A percentile compares a stretch with the other conserved stretches of the same genome.
These are phyloP conservation scores for Amia ocellicauda DNA, from an alignment of 2,113 vertebrate genomes.

Conservation along the genomic window DNA sequence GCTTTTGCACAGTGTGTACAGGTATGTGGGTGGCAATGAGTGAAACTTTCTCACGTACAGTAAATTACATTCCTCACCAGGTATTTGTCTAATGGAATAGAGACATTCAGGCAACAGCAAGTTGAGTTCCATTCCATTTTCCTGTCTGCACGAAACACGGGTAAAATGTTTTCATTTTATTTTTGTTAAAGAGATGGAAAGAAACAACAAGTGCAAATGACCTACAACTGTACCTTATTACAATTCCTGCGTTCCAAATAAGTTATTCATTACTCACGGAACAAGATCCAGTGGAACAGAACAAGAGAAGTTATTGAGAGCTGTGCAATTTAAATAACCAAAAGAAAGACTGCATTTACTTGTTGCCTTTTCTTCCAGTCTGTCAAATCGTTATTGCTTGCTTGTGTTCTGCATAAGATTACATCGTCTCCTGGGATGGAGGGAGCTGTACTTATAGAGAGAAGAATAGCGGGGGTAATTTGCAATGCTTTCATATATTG, in stretches of 20 bases:
- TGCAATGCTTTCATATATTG: background rate
- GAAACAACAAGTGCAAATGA: background rate
- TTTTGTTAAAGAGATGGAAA: background rate
- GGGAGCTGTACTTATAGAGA: background rate
- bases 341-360: slow-evolving; percentile 1
- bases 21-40: too few relatives aligned
- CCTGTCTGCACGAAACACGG: too few relatives aligned
- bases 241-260: background rate
- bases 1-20: too few relatives aligned
- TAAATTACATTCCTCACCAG: too few relatives aligned
- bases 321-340: background rate
- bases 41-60: too few relatives aligned
- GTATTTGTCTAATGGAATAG: too few relatives aligned
- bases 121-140: too few relatives aligned
- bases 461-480: background rate
- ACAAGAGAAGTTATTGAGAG: background rate
- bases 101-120: too few relatives aligned
- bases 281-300: background rate
- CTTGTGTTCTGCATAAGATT: background rate
- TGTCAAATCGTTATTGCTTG: background rate
- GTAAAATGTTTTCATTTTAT: too few relatives aligned
- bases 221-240: background rate
- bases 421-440: background rate
- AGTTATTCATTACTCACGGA: background rate
- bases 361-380: background rate